Evolutionary conservation across 2,797 vertebrate genomes (phyloP).

Genomic region (Dicrostonyx torquatus): DNA sequence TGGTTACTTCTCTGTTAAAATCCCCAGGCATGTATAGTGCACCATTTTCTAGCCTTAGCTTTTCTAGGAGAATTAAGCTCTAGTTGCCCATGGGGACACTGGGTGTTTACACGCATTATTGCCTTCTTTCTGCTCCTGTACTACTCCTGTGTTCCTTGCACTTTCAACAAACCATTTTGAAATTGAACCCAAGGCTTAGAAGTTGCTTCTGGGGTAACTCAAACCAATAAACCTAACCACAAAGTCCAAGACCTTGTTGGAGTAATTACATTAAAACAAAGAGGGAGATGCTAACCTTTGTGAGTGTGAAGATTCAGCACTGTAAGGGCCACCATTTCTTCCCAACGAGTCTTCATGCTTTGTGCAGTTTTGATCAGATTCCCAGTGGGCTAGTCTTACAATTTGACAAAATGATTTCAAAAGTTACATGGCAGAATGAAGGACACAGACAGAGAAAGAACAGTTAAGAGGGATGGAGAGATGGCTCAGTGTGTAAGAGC

Average conservation of each 20-base stretch:
- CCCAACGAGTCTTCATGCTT: background rate
- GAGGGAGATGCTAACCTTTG: background rate
- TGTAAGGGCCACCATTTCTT: background rate
- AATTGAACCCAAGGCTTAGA: background rate
- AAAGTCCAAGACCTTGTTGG: background rate
- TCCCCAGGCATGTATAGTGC: background rate
- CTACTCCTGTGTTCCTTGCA: background rate
- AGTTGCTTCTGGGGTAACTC: background rate
- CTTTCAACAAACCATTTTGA: background rate
- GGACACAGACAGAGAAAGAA: background rate
- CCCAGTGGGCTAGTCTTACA: constrained; percentile 2
- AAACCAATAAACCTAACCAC: constrained; percentile 8
- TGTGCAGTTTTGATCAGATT: background rate
- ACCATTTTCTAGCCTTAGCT: background rate
- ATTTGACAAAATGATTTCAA: background rate
- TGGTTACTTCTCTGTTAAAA: background rate
- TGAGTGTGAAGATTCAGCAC: background rate
- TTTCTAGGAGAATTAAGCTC: background rate
- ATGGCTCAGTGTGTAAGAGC: background rate
- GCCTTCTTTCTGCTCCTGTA: background rate
- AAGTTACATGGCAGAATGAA: constrained; percentile 13
- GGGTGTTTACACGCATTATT: background rate
- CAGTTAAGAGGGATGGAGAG: background rate
- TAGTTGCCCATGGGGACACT: background rate
- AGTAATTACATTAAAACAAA: background rate